Conservation (phyloP, 1,140 invertebrate species). For the Papilio polytes region DNA sequence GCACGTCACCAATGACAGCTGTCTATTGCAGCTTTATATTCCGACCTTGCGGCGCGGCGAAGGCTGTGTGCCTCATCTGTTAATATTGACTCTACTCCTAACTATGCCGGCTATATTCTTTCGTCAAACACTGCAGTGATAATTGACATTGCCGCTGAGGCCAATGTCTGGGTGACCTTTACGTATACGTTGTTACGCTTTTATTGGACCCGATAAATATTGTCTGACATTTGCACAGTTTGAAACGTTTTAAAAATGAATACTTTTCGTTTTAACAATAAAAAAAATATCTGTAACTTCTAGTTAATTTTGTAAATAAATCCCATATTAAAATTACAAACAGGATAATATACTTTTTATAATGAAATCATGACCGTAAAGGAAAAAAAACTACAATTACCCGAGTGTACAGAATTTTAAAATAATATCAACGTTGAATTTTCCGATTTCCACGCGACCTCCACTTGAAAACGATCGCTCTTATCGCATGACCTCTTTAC, state of each 20-base stretch:
- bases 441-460: slow-evolving; percentile 71
- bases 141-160: slow-evolving; percentile 64
- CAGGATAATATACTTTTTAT: too few species aligned
- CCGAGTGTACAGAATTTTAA: slow-evolving; percentile 30
- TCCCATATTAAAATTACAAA: too few species aligned
- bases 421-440: slow-evolving; percentile 46
- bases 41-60: slow-evolving; percentile 63
- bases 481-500: slow-evolving; percentile 78
- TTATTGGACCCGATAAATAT: slow-evolving; percentile 16
- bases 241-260: not conserved
- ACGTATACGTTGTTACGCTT: slow-evolving; percentile 28
- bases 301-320: too few species aligned
- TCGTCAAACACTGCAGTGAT: slow-evolving; percentile 53
- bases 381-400: not conserved
- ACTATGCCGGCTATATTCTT: slow-evolving; percentile 45
- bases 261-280: too few species aligned
- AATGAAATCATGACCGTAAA: slow-evolving; percentile 10
- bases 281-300: too few species aligned
- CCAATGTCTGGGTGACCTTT: slow-evolving; percentile 61
- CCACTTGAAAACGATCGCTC: slow-evolving; percentile 53
- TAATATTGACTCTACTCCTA: slow-evolving; percentile 47
- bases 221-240: slow-evolving; percentile 13
- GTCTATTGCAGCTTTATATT: slow-evolving; percentile 51
- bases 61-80: slow-evolving; percentile 54
- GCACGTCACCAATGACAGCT: slow-evolving; percentile 23